Evolutionary conservation across 2,888 invertebrate species (phyloP).

Genomic region (Melanostoma mellinum): DNA sequence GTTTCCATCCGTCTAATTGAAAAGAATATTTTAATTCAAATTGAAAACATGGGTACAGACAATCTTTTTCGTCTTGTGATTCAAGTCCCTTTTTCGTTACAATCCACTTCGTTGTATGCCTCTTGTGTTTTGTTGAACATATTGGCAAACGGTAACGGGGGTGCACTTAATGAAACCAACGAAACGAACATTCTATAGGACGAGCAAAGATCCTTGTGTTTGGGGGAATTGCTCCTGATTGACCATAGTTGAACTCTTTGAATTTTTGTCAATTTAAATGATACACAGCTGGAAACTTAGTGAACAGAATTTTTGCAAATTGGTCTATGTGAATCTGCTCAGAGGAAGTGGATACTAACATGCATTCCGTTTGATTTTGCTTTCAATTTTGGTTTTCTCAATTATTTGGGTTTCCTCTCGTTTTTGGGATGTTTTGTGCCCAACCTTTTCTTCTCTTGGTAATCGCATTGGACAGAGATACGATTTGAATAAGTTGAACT

Average conservation of each 20-base stretch:
- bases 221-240: conserved; percentile 34
- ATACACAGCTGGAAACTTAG: conserved; percentile 27
- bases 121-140: conserved; percentile 28
- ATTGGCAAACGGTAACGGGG: conserved; percentile 10
- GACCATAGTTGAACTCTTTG: conserved; percentile 48
- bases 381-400: conserved; percentile 23
- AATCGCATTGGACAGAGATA: conserved; percentile 43
- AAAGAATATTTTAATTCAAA: conserved; percentile 67
- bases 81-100: neutral
- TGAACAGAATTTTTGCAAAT: conserved; percentile 27
- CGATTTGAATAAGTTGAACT: conserved; percentile 66
- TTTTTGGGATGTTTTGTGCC: conserved; percentile 29
- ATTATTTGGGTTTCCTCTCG: conserved; percentile 35
- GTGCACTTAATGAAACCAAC: conserved; percentile 42
- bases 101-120: conserved; percentile 5
- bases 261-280: conserved; percentile 59
- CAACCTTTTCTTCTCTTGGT: conserved; percentile 30
- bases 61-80: neutral
- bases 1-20: conserved; percentile 67
- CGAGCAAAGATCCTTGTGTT: conserved; percentile 16
- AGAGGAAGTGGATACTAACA: conserved; percentile 21
- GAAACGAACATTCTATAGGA: neutral
- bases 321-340: conserved; percentile 1
- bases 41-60: conserved; percentile 50
- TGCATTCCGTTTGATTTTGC: conserved; percentile 28